Conservation (phyloP, 2,113 vertebrate species). For the Catharus fuscescens region DNA sequence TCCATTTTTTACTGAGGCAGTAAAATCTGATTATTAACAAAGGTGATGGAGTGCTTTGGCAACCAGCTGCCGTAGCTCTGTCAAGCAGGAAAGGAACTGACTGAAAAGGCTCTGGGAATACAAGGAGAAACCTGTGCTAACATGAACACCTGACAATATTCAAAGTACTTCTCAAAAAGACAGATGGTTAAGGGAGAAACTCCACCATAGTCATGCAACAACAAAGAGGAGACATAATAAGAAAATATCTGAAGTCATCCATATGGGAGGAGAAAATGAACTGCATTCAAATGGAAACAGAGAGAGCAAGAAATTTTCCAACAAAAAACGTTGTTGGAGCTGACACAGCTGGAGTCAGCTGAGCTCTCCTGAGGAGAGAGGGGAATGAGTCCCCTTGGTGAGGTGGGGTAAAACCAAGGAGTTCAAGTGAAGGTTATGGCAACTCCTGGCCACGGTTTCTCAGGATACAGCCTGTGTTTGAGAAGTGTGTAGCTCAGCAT, state of each 20-base stretch:
- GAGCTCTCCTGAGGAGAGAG: neutral
- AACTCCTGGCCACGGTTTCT: rapidly evolving
- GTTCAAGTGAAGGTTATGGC: neutral
- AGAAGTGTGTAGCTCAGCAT: neutral
- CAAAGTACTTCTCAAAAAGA: conserved; percentile 19
- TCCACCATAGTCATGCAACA: neutral
- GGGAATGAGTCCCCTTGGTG: neutral
- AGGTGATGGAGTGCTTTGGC: conserved; percentile 18
- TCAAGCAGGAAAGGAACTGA: neutral
- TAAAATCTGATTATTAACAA: conserved; percentile 50
- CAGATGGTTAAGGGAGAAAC: neutral
- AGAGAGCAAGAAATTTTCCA: neutral
- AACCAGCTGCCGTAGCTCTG: conserved; percentile 3
- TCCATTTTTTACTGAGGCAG: neutral
- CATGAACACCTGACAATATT: neutral
- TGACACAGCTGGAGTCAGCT: neutral
- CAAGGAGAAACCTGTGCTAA: neutral
- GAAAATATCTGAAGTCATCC: conserved; percentile 16
- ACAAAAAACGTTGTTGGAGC: neutral
- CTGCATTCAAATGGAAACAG: conserved; percentile 3
- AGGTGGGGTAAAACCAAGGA: neutral
- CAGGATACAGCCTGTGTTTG: neutral
- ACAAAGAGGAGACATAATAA: neutral
- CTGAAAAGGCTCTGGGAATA: conserved; percentile 1
- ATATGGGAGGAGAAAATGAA: conserved; percentile 30